These are phyloP conservation scores for Bemisia tabaci DNA, from an alignment of 1,140 invertebrate genomes.

Conservation along the genomic window DNA sequence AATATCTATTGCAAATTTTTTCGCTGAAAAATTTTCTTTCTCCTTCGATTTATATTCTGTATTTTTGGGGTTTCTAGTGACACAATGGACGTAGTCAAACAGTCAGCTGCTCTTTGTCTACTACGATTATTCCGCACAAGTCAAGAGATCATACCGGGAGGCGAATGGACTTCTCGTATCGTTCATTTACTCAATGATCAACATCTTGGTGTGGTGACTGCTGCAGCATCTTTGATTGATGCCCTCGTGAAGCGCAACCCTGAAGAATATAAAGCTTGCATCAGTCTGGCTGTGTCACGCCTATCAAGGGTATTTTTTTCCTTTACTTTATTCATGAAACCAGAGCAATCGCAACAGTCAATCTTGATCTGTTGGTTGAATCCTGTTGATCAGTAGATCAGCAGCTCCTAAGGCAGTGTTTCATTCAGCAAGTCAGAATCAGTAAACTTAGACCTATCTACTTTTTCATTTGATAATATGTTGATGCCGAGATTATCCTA, in stretches of 20 bases:
- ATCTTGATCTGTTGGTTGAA: no score
- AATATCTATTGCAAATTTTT: not conserved
- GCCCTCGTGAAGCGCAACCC: constrained; percentile 96
- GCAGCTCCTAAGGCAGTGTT: no score
- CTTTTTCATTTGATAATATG: no score
- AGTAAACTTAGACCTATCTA: no score
- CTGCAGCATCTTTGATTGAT: constrained; percentile 95
- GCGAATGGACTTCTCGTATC: constrained; percentile 97
- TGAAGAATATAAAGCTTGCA: constrained; percentile 89
- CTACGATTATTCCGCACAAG: constrained; percentile 84
- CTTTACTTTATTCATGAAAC: no score
- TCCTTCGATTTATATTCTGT: not conserved
- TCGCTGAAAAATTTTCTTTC: not conserved
- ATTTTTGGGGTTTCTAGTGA: constrained; percentile 48
- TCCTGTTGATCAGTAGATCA: no score
- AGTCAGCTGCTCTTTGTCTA: constrained; percentile 94
- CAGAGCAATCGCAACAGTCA: no score
- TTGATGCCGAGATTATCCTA: no score
- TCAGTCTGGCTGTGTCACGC: constrained; percentile 92
- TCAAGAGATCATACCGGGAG: constrained; percentile 87
- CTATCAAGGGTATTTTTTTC: constrained; percentile 62
- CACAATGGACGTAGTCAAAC: constrained; percentile 99
- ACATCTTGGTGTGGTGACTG: constrained; percentile 97
- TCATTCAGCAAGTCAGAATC: no score
- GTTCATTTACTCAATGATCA: constrained; percentile 98